Percentiles rank a stretch among this genome's conserved stretches.
These are phyloP conservation scores for Lamprologus callipterus DNA, from an alignment of 2,113 vertebrate genomes.

Conservation along the genomic window DNA sequence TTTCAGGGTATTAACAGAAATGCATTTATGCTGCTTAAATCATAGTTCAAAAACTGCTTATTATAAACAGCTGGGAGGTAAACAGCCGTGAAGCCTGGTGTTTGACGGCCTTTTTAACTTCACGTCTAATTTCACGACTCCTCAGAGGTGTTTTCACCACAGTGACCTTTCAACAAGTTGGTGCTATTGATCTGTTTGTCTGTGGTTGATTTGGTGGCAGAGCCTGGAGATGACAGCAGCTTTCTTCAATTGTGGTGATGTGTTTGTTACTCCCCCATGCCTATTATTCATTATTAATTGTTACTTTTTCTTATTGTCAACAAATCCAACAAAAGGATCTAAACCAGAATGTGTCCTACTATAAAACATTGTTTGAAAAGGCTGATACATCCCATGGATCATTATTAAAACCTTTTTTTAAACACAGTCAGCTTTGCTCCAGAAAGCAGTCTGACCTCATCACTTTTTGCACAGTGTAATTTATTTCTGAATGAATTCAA, in stretches of 20 bases:
- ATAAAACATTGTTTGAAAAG: neutral
- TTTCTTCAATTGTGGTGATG: neutral
- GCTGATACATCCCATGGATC: neutral
- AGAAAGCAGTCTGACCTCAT: neutral
- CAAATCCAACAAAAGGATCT: neutral
- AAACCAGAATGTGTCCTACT: neutral
- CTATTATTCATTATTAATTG: neutral
- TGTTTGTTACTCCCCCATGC: neutral
- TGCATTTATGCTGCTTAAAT: neutral
- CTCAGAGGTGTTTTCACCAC: neutral
- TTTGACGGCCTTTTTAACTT: neutral
- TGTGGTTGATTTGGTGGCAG: neutral
- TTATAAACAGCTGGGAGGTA: slow-evolving; percentile 12
- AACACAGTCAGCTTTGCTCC: neutral
- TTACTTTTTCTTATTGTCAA: neutral
- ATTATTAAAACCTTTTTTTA: neutral
- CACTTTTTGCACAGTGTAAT: neutral
- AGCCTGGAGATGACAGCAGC: neutral
- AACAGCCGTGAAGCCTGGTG: neutral
- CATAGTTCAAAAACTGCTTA: neutral
- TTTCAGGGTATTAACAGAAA: slow-evolving; percentile 14
- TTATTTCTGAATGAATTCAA: neutral
- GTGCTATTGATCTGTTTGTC: neutral
- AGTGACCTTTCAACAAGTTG: neutral
- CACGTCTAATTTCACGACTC: neutral